Percentiles rank a stretch among this genome's conserved stretches.
Evolutionary conservation across 2,113 vertebrate species (phyloP).

Genomic region (Astur gentilis): DNA sequence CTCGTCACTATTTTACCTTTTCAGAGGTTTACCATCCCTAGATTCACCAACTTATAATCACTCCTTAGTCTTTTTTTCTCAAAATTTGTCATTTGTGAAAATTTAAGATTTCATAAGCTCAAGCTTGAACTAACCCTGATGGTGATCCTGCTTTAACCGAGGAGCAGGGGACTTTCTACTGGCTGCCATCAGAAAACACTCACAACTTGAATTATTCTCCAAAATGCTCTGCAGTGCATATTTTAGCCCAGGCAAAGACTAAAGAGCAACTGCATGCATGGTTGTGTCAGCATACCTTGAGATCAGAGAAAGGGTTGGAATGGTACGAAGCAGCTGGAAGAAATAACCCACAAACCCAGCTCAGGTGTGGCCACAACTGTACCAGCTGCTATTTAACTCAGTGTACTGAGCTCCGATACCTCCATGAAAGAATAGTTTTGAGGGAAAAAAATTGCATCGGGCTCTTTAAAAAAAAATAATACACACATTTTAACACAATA

Average conservation of each 20-base stretch:
- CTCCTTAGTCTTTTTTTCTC: neutral
- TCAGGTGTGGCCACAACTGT: neutral
- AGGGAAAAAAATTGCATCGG: neutral
- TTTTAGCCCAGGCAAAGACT: neutral
- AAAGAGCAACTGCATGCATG: neutral
- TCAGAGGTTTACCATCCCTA: neutral
- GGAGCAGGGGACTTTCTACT: neutral
- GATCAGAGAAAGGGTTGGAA: neutral
- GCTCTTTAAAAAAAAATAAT: neutral
- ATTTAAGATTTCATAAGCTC: neutral
- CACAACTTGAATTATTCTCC: neutral
- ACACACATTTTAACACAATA: neutral
- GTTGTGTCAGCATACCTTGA: neutral
- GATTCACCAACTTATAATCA: neutral
- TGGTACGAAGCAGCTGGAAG: neutral
- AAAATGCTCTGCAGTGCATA: neutral
- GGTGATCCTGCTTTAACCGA: neutral
- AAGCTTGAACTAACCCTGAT: neutral
- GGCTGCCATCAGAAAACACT: neutral
- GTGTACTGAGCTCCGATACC: neutral
- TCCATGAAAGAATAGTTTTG: neutral
- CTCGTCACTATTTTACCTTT: neutral
- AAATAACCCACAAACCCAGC: neutral
- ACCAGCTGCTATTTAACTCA: neutral
- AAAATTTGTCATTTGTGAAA: neutral